Evolutionary conservation across 2,797 vertebrate genomes (phyloP).

Genomic region (Pterois miles): DNA sequence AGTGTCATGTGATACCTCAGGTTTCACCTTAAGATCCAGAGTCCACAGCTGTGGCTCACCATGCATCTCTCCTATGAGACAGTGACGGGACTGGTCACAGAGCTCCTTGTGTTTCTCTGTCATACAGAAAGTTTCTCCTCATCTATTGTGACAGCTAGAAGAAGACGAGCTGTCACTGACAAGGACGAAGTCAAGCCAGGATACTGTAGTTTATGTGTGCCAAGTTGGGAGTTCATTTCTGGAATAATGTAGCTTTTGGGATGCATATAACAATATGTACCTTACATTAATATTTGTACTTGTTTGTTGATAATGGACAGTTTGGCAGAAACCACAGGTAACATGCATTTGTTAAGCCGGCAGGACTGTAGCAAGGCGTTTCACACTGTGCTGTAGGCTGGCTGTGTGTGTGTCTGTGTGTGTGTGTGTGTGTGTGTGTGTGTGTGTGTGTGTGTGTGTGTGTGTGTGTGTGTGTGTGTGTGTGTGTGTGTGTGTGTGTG

Average conservation of each 20-base stretch:
- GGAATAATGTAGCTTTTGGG: constrained; percentile 14
- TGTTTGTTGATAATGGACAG: neutral
- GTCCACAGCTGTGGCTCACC: constrained; percentile 50
- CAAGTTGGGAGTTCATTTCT: constrained; percentile 1
- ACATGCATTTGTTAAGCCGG: constrained; percentile 30
- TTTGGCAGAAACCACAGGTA: constrained; percentile 14
- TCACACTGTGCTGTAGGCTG: constrained; percentile 45
- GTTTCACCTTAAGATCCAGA: constrained; percentile 22
- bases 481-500: neutral
- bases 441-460: constrained; percentile 13
- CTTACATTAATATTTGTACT: too few relatives aligned
- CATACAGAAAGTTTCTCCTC: constrained; percentile 30
- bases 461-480: constrained; percentile 10
- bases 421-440: neutral
- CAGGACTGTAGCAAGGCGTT: constrained; percentile 40
- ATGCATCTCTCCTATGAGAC: constrained; percentile 24
- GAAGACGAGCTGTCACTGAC: constrained; percentile 33
- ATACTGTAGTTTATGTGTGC: neutral
- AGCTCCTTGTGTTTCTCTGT: constrained; percentile 39
- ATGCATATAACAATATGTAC: too few relatives aligned
- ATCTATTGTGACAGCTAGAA: constrained; percentile 54
- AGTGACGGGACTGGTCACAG: constrained; percentile 33
- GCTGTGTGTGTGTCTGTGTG: constrained; percentile 11
- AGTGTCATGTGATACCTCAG: constrained; percentile 18
- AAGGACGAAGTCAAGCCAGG: constrained; percentile 15